Base-by-base conservation (phyloP, 2,888 invertebrate species). In the Crepidodera aurea region DNA sequence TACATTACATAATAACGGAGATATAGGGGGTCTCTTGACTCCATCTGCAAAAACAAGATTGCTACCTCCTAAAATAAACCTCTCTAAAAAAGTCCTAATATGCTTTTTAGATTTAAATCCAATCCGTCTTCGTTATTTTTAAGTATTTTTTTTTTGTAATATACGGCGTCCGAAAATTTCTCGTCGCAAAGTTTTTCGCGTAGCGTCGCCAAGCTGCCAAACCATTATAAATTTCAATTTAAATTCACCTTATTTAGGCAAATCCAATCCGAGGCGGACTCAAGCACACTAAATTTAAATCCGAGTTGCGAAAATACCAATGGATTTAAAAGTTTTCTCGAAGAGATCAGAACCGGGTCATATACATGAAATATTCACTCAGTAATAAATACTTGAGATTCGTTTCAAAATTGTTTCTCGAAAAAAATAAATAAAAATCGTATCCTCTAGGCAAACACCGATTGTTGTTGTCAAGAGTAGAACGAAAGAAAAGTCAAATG, bases 171-270 rank as follows among this genome's bases (percentile, higher is more conserved):
- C 18, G 40, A 40, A 40, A 40, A 18, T 40, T 16, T 16, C 12
- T 4, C 25, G n/a, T 53, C 22, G 27, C 12, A 40, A 37, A 53
- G 13, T 39, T 53, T 53, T 18, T 40, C 6, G n/a, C 29, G 16
- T 18, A 42, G 25, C 40, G 18, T 29, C 13, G 5, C 40, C 29
- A 42, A 12, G 42, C 37, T 37, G 39, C 48, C 57, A 55, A 51
- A 50, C 44, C 55, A 59, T 63, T 63, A 63, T 63, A 59, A 63
- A 63, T 63, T 59, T 59, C 59, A 63, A 59, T 63, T 37, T 59
- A 63, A 63, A 63, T 63, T 63, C 63, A 55, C 54, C 57, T 63
- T 59, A 63, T 63, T 63, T 25, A 59, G 13, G 59, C 51, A 63
- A 63, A 63, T 59, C 50, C 63, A 42, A 63, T 63, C 37, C 54